These are phyloP conservation scores for Magallana angulata DNA, from an alignment of 1,140 invertebrate species.

Conservation along the genomic window DNA sequence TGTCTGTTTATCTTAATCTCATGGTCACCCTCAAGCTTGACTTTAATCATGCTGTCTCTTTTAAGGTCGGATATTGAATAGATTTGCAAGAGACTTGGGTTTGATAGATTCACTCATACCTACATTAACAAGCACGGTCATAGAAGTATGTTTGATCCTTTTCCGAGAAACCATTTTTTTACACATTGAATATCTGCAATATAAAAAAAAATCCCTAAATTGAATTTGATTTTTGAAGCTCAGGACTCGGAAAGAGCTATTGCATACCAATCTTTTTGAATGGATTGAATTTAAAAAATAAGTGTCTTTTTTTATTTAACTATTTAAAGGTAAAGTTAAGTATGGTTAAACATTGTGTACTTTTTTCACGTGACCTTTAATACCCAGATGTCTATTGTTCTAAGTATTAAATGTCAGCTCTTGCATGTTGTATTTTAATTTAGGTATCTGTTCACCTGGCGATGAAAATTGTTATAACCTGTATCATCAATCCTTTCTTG, in stretches of 20 bases:
- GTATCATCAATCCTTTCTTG: slow-evolving; percentile 87
- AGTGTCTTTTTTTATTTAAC: neutral
- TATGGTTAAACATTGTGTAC: no score
- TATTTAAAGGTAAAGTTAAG: neutral
- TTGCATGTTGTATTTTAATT: neutral
- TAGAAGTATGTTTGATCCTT: slow-evolving; percentile 72
- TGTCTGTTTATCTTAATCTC: no score
- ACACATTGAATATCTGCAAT: no score
- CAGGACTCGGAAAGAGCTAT: no score
- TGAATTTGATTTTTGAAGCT: no score
- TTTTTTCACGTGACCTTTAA: no score
- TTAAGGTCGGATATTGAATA: slow-evolving; percentile 85
- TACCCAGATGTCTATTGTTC: no score
- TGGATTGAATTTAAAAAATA: neutral
- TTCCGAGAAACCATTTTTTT: no score
- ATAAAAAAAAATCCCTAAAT: no score
- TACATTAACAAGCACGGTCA: slow-evolving; percentile 84
- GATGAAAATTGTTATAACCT: slow-evolving; percentile 53
- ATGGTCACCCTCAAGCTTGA: no score
- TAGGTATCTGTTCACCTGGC: neutral
- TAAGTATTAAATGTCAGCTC: no score
- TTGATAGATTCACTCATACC: slow-evolving; percentile 86
- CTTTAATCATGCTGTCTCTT: neutral
- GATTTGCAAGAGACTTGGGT: slow-evolving; percentile 91
- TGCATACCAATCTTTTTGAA: no score